Base-by-base conservation (phyloP, 2,797 vertebrate species). In the Phoebastria nigripes region DNA sequence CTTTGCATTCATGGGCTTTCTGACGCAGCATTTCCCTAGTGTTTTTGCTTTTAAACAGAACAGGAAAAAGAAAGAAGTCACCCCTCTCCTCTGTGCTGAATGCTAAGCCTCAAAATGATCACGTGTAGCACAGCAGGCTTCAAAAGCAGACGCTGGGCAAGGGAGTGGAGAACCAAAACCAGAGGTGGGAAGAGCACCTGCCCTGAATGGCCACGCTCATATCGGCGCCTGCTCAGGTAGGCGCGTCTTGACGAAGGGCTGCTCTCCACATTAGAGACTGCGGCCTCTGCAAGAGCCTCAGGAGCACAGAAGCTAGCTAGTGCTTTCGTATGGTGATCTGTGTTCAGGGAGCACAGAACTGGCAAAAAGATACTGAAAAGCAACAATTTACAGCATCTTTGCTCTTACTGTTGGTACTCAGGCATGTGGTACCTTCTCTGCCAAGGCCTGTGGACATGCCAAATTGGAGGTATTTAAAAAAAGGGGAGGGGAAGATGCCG, bases 131-230 rank as follows among this genome's bases (percentile, higher is more conserved):
- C 41, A 29, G 22, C 8, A 21, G 33, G 69, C 35, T 92, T 44
- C 67, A 35, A 76, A 76, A 65, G 63, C 46, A 58, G 52, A 39
- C 2, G 3, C 41, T 39, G 66, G 52, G 61, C 26, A 31, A 19
- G 52, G 67, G 67, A 59, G 26, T 12, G 56, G 22, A 73, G 70
- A 80, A 35, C 3, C 44, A 24, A 59, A 83, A 12, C 6, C 61
- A 77, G 82, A 76, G 76, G 41, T 69, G 71, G 76, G 82, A 28
- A 62, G 55, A 90, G 71, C 59, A 73, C 14, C 83, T 82, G 82
- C 46, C 81, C 86, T 26, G n/a, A 25, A 33, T 0, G 25, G 63
- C 65, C 65, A 12, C 0, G 1, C 37, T 84, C 20, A 1, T 5
- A 46, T 24, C 0, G 3, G 14, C 5, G 4, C 88, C n/a, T 56